Conservation (phyloP, 2,797 vertebrate species). For the Megalops cyprinoides region DNA sequence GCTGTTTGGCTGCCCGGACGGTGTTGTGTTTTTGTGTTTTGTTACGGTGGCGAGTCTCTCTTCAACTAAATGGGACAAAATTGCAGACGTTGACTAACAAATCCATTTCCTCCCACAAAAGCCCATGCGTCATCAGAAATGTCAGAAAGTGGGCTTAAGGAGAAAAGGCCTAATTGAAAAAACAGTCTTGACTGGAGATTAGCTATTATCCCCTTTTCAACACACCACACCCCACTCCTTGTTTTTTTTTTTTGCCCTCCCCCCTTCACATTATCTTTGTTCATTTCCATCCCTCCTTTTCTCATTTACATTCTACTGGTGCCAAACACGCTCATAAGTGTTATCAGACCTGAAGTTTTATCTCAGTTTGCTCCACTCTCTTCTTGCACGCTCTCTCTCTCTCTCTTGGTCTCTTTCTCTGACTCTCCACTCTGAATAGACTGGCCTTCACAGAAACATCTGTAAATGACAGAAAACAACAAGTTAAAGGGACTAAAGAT, state of each 20-base stretch:
- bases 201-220: conserved; percentile 39
- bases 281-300: conserved; percentile 42
- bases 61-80: conserved; percentile 59
- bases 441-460: neutral
- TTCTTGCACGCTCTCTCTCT: conserved; percentile 17
- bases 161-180: conserved; percentile 69
- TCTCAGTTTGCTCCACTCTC: conserved; percentile 26
- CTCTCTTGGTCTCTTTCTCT: neutral
- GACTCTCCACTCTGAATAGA: neutral
- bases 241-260: conserved; percentile 20
- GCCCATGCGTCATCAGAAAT: conserved; percentile 74
- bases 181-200: conserved; percentile 66
- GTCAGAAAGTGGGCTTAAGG: conserved; percentile 60
- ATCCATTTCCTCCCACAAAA: conserved; percentile 71
- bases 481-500: neutral
- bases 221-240: conserved; percentile 29
- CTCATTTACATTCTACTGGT: conserved; percentile 51
- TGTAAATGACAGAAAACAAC: neutral
- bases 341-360: conserved; percentile 56
- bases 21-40: conserved; percentile 5
- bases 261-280: conserved; percentile 38
- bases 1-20: neutral
- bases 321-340: conserved; percentile 50
- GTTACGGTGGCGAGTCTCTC: conserved; percentile 40
- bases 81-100: conserved; percentile 72